Evolutionary conservation across 1,140 invertebrate species (phyloP).

Genomic region (Drosophila mojavensis): DNA sequence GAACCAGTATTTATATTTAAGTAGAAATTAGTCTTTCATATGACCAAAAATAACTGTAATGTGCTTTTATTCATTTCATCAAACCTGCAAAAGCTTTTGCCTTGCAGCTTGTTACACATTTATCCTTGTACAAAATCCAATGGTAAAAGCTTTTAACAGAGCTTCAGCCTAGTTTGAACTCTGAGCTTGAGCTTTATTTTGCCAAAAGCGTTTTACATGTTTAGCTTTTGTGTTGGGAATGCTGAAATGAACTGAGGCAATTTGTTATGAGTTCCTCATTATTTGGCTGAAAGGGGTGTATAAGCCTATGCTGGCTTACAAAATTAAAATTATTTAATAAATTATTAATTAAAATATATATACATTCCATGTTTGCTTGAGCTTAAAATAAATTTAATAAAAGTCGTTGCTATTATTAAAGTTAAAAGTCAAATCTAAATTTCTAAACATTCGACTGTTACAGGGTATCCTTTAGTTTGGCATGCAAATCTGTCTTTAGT

Average conservation of each 20-base stretch:
- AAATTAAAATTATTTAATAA: too few species aligned
- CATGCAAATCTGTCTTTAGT: not conserved
- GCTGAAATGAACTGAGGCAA: conserved; percentile 6
- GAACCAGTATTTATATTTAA: too few species aligned
- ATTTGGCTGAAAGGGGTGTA: too few species aligned
- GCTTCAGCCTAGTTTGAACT: conserved; percentile 2
- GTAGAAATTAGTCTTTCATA: not conserved
- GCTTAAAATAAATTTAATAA: too few species aligned
- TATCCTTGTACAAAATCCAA: not conserved
- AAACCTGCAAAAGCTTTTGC: conserved; percentile 15
- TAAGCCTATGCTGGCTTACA: too few species aligned
- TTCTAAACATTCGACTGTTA: not conserved
- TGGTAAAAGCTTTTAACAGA: conserved; percentile 7
- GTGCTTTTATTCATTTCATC: not conserved
- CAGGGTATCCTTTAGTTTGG: conserved; percentile 7
- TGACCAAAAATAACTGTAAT: not conserved
- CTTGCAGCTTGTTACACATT: conserved; percentile 6
- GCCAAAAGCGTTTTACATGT: not conserved
- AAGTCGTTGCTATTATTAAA: too few species aligned
- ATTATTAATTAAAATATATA: too few species aligned
- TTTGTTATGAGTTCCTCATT: conserved; percentile 1
- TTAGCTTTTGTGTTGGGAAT: conserved; percentile 16
- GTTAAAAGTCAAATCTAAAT: too few species aligned
- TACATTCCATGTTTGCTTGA: too few species aligned
- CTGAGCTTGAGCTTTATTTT: not conserved